Evolutionary conservation across 2,888 invertebrate species (phyloP), one percentile per base, ranked within the genome.

Genomic region (Fragum whitleyi): DNA sequence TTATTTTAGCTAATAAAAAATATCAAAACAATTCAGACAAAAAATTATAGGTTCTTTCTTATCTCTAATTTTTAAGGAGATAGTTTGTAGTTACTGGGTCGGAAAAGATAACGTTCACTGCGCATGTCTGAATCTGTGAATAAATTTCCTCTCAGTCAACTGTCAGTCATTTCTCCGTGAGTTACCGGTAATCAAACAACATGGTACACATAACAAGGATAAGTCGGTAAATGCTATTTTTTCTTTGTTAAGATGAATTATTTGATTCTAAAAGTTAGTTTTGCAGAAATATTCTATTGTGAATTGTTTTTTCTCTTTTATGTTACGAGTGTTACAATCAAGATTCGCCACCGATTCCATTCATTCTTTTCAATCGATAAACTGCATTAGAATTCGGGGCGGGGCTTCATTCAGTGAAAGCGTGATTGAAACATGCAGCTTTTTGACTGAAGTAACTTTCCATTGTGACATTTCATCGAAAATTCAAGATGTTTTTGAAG

Each of bases 141-240:
- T 47, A 47, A 65, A 65, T 65, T 21, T 42, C 23, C 42, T 21
- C 42, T 23, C 16, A 3, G 14, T 47, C 65, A 42, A 36, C 42
- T 65, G 32, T 32, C 42, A 61, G 26, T 61, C 42, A 65, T 65
- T 65, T 65, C 32, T 21, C 42, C 36, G 65, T 65, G 39, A 69
- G 16, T 53, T 51, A n/a, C 69, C 69, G 69, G 47, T 61, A 21
- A 6, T 6, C 32, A n/a, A 23, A 23, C 26, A 62, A 62, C 65
- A 61, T 72, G 29, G 47, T 61, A 9, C 21, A 11, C 42, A 36
- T 72, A 39, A 26, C 61, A 9, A 36, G 61, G 47, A 47, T 59
- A 28, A 32, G 11, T 14, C 53, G 59, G 59, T 72, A 65, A 65
- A 65, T 65, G 28, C 11, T n/a, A 19, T 26, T 29, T 26, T 71